phyloP scores from a whole-genome alignment of 2,888 invertebrate genomes.

The Hemistola chrysoprasaria region DNA sequence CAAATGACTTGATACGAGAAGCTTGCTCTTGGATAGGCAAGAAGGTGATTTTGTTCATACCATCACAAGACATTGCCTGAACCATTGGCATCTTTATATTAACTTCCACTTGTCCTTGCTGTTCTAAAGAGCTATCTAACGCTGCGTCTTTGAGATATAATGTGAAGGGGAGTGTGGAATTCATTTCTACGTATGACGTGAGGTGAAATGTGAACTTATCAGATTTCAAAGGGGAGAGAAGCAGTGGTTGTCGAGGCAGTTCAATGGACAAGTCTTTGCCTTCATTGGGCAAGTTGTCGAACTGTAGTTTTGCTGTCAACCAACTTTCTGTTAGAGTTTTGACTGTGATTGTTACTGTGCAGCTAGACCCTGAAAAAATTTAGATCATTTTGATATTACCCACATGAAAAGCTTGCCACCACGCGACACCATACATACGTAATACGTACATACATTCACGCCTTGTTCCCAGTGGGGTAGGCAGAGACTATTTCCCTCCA shows the following conservation, averaged over 20 bases:
- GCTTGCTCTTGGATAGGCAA: slow-evolving; percentile 54
- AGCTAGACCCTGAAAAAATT: slow-evolving; percentile 52
- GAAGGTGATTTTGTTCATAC: slow-evolving; percentile 59
- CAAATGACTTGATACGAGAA: slow-evolving; percentile 51
- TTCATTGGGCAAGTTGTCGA: slow-evolving; percentile 46
- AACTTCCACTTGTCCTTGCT: slow-evolving; percentile 48
- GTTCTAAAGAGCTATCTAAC: slow-evolving; percentile 53
- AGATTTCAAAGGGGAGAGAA: slow-evolving; percentile 60
- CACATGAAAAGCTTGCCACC: too few species aligned
- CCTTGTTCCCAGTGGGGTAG: too few species aligned
- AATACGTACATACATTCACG: too few species aligned
- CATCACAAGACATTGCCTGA: slow-evolving; percentile 65
- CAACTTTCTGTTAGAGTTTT: slow-evolving; percentile 63
- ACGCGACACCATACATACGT: too few species aligned
- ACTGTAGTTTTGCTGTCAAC: slow-evolving; percentile 63
- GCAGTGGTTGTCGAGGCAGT: slow-evolving; percentile 59
- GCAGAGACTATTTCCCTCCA: too few species aligned
- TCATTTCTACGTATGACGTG: slow-evolving; percentile 58
- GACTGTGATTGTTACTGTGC: slow-evolving; percentile 48
- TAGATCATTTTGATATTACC: too few species aligned
- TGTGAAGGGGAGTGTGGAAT: slow-evolving; percentile 47
- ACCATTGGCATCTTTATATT: slow-evolving; percentile 62
- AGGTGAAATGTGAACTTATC: slow-evolving; percentile 57
- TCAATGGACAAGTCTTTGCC: slow-evolving; percentile 55
- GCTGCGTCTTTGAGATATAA: slow-evolving; percentile 60